These are phyloP conservation scores for Astreopora myriophthalma DNA, from an alignment of 64 coral and sea anemone species.

Conservation along the genomic window DNA sequence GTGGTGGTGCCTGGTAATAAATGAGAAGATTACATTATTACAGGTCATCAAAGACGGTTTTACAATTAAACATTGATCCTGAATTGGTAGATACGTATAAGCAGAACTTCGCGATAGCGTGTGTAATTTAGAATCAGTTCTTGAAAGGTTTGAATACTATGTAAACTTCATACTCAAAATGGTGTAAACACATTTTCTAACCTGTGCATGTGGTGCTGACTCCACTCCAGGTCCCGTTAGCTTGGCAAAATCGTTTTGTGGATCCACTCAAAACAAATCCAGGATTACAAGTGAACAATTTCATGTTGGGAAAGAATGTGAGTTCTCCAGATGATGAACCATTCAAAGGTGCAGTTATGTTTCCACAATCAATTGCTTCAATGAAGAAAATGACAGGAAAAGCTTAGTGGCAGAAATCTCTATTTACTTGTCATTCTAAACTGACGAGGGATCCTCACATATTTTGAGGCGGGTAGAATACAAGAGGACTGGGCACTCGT, in stretches of 20 bases:
- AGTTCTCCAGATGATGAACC: slow-evolving; percentile 9
- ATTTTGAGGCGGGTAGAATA: no score
- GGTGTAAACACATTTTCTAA: not conserved
- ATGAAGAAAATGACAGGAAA: not conserved
- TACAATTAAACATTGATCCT: no score
- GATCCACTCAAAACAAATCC: slow-evolving; percentile 43
- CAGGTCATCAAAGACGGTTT: no score
- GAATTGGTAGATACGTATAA: no score
- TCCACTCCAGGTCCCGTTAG: slow-evolving; percentile 62
- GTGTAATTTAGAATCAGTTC: no score
- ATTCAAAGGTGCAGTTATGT: not conserved
- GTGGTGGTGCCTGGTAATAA: no score
- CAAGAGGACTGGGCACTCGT: no score
- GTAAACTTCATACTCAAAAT: not conserved
- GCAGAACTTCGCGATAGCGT: no score
- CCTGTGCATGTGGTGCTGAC: slow-evolving; percentile 12
- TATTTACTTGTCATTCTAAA: no score
- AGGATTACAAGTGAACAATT: slow-evolving; percentile 17
- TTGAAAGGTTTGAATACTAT: not conserved
- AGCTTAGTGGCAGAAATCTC: no score
- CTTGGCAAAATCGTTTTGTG: not conserved
- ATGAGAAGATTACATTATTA: no score
- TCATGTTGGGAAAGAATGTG: slow-evolving; percentile 12
- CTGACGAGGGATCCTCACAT: no score
- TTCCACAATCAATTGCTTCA: slow-evolving; percentile 57